phyloP scores from a whole-genome alignment of 1,140 invertebrate species.

The Eubasilissa regina region DNA sequence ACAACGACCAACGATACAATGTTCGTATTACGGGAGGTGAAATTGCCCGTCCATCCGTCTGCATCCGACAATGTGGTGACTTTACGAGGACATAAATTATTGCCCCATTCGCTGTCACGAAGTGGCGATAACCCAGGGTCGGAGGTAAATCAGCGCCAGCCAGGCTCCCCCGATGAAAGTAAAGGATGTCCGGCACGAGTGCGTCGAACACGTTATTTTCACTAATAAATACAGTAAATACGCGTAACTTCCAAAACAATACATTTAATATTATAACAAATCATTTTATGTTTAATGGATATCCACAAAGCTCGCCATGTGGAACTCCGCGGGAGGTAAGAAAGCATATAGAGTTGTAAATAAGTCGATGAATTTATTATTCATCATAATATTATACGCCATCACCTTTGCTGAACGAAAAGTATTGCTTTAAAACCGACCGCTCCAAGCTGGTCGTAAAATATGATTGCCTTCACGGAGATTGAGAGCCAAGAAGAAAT shows the following conservation, averaged over 20 bases:
- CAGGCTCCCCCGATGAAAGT: conserved; percentile 21
- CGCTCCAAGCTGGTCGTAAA: conserved; percentile 20
- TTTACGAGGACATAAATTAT: conserved; percentile 47
- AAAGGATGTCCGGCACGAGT: conserved; percentile 13
- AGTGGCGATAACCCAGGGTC: conserved; percentile 22
- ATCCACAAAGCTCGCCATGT: too few relatives aligned
- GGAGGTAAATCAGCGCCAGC: conserved; percentile 1
- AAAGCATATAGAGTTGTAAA: too few relatives aligned
- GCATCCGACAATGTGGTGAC: conserved; percentile 44
- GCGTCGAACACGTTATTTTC: neutral
- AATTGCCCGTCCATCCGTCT: conserved; percentile 23
- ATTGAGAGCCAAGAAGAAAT: neutral
- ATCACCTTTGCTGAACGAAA: conserved; percentile 25
- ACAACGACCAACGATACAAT: conserved; percentile 8
- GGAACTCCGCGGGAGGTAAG: too few relatives aligned
- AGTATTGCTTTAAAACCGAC: conserved; percentile 20
- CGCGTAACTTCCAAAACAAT: too few relatives aligned
- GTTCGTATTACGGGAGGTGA: conserved; percentile 15
- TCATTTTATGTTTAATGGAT: too few relatives aligned
- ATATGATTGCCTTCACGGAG: conserved; percentile 14
- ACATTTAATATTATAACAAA: too few relatives aligned
- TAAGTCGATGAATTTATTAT: conserved; percentile 17
- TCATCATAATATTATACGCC: conserved; percentile 24
- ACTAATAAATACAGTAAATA: too few relatives aligned
- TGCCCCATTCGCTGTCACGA: conserved; percentile 15